Conservation (phyloP, 1,140 invertebrate genomes). For the Lasioglossum baleicum region DNA sequence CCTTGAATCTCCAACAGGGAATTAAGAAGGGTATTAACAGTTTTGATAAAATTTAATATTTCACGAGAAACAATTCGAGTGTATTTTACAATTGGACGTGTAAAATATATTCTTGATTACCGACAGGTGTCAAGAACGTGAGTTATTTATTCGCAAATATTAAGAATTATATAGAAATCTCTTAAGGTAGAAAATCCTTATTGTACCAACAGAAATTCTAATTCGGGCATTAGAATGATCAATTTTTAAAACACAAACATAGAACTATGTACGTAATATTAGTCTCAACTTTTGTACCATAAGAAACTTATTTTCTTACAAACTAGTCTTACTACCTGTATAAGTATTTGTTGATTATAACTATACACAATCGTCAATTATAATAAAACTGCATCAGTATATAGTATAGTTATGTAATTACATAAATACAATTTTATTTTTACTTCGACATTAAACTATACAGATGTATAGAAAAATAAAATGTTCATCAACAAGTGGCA, state of each 20-base stretch:
- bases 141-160: slow-evolving; percentile 29
- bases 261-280: not conserved
- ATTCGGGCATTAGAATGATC: not conserved
- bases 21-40: slow-evolving; percentile 39
- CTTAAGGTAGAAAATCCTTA: slow-evolving; percentile 34
- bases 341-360: slow-evolving; percentile 34
- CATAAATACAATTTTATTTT: slow-evolving; percentile 29
- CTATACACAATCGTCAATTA: not conserved
- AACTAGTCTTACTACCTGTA: slow-evolving; percentile 14
- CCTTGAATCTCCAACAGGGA: slow-evolving; percentile 38
- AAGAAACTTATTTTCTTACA: slow-evolving; percentile 17
- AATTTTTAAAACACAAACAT: too few relatives aligned
- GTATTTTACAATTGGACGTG: slow-evolving; percentile 21
- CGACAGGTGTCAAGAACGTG: slow-evolving; percentile 1
- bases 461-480: not conserved
- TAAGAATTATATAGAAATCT: slow-evolving; percentile 28
- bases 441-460: slow-evolving; percentile 8
- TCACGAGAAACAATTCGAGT: slow-evolving; percentile 17
- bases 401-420: not conserved
- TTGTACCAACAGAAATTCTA: slow-evolving; percentile 26
- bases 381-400: slow-evolving; percentile 23
- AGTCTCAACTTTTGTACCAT: slow-evolving; percentile 11
- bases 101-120: slow-evolving; percentile 18
- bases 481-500: not conserved
- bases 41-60: not conserved